A percentile compares a stretch with the other conserved stretches of the same genome.
phyloP scores from a whole-genome alignment of 2,797 vertebrate species.

The Semotilus atromaculatus region DNA sequence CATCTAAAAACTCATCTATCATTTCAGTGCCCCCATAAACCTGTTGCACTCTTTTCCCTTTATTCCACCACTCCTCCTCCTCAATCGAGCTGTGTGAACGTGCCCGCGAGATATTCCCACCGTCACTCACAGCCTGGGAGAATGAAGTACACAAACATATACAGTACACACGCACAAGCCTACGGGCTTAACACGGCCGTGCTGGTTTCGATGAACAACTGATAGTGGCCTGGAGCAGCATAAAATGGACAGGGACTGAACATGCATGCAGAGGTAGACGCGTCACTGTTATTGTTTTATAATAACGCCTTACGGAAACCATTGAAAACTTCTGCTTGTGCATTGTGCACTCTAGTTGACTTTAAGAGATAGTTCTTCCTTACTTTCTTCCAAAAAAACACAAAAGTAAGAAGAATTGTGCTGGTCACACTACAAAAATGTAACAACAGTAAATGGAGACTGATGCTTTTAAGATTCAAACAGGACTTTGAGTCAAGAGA shows the following conservation, averaged over 20 bases:
- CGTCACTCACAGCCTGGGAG: conserved; percentile 45
- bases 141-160: conserved; percentile 46
- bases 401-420: too few species aligned
- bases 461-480: not conserved
- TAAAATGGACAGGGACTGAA: conserved; percentile 63
- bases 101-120: conserved; percentile 62
- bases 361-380: not conserved
- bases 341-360: too few species aligned
- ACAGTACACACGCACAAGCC: conserved; percentile 23
- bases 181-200: conserved; percentile 51
- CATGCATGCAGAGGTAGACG: conserved; percentile 4
- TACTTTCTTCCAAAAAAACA: not conserved
- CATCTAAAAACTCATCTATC: conserved; percentile 27
- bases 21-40: conserved; percentile 44
- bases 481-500: too few species aligned
- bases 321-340: not conserved
- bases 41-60: conserved; percentile 23
- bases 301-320: conserved; percentile 7
- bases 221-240: conserved; percentile 62
- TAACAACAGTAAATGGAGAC: not conserved
- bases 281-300: not conserved
- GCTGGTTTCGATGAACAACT: conserved; percentile 51
- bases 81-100: conserved; percentile 57
- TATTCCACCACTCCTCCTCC: conserved; percentile 33
- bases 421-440: not conserved